Percentiles rank a stretch among this genome's conserved stretches.
Evolutionary conservation across 2,888 invertebrate species (phyloP).

Genomic region (Troglohyphantes excavatus): DNA sequence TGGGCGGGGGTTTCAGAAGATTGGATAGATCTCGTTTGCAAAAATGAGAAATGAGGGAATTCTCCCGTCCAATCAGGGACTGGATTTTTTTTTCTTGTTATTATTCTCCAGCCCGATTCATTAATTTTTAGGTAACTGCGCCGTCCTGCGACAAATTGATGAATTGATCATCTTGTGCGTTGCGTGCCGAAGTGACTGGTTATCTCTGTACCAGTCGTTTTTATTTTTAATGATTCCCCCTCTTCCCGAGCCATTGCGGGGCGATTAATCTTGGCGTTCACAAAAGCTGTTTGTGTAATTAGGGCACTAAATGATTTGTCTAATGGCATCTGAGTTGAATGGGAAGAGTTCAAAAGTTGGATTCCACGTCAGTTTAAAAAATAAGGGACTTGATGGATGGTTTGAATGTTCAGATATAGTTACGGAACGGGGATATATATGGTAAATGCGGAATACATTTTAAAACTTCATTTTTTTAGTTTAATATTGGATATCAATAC

Average conservation of each 20-base stretch:
- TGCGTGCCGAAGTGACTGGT: constrained; percentile 62
- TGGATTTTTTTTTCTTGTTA: neutral
- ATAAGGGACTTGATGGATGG: too few relatives aligned
- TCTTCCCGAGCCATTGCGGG: neutral
- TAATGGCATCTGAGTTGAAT: neutral
- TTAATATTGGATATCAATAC: too few relatives aligned
- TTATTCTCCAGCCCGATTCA: constrained; percentile 41
- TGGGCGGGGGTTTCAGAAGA: constrained; percentile 39
- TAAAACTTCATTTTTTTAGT: too few relatives aligned
- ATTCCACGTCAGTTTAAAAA: too few relatives aligned
- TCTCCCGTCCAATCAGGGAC: constrained; percentile 50
- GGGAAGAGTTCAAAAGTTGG: too few relatives aligned
- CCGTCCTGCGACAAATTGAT: constrained; percentile 73
- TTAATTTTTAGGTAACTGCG: constrained; percentile 68
- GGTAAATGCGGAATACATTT: too few relatives aligned
- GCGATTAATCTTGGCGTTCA: constrained; percentile 20
- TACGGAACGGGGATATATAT: too few relatives aligned
- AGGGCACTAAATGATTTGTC: constrained; percentile 20
- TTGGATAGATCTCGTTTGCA: constrained; percentile 60
- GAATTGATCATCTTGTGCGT: constrained; percentile 57
- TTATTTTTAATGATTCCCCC: constrained; percentile 72
- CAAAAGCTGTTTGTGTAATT: constrained; percentile 12
- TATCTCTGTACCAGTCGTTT: neutral
- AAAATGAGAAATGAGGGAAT: constrained; percentile 70
- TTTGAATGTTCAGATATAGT: too few relatives aligned